A percentile compares a stretch with the other conserved stretches of the same genome.
phyloP scores from a whole-genome alignment of 2,797 vertebrate species.

The Kryptolebias ocellatus region DNA sequence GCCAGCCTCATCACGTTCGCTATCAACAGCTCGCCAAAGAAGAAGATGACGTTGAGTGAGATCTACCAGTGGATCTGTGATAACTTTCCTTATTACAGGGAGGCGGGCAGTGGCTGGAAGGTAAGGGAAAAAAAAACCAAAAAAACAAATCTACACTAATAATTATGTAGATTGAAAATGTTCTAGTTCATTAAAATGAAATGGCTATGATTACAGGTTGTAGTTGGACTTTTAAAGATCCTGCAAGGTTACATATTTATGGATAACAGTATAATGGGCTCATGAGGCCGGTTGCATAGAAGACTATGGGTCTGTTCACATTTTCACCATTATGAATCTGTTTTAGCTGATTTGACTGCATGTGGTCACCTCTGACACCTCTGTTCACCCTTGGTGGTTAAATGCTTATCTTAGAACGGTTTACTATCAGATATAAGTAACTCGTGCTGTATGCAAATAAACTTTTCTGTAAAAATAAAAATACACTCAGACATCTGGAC shows the following conservation, averaged over 20 bases:
- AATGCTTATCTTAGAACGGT: too few species aligned
- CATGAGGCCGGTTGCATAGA: too few species aligned
- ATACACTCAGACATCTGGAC: too few species aligned
- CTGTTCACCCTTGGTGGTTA: too few species aligned
- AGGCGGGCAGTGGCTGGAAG: conserved; percentile 95
- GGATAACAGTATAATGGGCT: background rate
- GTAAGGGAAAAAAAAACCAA: conserved; percentile 74
- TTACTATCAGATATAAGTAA: too few species aligned
- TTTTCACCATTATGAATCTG: too few species aligned
- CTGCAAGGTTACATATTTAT: background rate
- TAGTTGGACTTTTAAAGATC: background rate
- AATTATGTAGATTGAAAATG: background rate
- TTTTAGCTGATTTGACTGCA: too few species aligned
- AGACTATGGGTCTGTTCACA: too few species aligned
- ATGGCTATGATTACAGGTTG: background rate
- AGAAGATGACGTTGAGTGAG: conserved; percentile 96
- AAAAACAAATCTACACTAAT: background rate
- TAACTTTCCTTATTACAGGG: conserved; percentile 94
- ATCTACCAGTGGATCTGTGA: conserved; percentile 98
- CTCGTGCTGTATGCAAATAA: too few species aligned
- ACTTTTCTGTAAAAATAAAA: too few species aligned
- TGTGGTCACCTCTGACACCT: too few species aligned
- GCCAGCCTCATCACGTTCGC: conserved; percentile 95
- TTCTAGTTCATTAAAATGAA: background rate
- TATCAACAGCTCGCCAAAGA: conserved; percentile 95